Conservation (phyloP, 2,888 invertebrate species). For the Adela reaumurella region DNA sequence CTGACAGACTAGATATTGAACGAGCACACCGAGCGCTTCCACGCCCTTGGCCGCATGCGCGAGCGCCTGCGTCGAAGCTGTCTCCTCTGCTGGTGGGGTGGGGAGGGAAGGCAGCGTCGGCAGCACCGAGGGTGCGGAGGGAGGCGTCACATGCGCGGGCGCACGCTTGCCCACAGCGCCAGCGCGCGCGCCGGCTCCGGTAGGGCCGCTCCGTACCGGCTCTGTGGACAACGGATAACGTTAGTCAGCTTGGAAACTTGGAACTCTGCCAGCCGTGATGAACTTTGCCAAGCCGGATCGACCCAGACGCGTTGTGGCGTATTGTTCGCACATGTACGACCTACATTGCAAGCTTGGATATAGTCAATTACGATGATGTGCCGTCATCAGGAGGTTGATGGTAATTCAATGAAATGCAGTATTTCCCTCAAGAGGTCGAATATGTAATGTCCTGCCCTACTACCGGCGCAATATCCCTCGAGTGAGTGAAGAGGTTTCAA, state of each 20-base stretch:
- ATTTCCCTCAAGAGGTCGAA: no score
- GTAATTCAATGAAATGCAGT: no score
- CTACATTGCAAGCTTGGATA: no score
- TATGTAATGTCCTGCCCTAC: no score
- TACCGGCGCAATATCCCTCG: no score
- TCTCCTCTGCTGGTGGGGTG: conserved; percentile 1
- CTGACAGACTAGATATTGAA: conserved; percentile 79
- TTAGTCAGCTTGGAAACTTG: not conserved
- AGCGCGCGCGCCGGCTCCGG: conserved; percentile 35
- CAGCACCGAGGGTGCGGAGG: conserved; percentile 20
- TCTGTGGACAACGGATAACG: conserved; percentile 21
- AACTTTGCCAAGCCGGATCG: not conserved
- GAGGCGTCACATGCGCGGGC: conserved; percentile 22
- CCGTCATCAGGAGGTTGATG: no score
- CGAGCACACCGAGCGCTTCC: conserved; percentile 79
- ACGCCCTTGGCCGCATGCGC: conserved; percentile 63
- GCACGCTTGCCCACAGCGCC: conserved; percentile 19
- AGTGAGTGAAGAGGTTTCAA: no score
- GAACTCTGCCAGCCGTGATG: not conserved
- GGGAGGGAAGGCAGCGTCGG: conserved; percentile 18
- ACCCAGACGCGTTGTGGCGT: not conserved
- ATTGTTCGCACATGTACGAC: not conserved
- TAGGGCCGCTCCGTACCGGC: conserved; percentile 39
- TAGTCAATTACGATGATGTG: no score
- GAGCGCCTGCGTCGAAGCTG: conserved; percentile 34